phyloP scores from a whole-genome alignment of 2,888 invertebrate genomes.

The Acronicta psi region DNA sequence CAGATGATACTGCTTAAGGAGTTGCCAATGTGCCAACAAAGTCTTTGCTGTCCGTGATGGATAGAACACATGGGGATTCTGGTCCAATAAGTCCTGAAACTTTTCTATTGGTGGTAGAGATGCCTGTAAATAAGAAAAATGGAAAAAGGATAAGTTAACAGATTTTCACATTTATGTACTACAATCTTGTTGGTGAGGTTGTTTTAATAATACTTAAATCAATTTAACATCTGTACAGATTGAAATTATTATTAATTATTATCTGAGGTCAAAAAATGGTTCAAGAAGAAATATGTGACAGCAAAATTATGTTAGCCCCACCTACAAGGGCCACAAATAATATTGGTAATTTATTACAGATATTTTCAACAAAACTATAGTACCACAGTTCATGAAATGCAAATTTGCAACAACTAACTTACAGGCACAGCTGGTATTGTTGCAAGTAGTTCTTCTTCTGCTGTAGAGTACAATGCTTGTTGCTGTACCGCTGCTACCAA shows the following conservation, averaged over 20 bases:
- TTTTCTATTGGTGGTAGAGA: conserved; percentile 92
- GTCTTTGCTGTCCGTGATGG: conserved; percentile 95
- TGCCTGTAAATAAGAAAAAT: conserved; percentile 83
- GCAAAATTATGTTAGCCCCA: too few relatives aligned
- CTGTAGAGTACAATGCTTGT: conserved; percentile 95
- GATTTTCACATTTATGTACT: too few relatives aligned
- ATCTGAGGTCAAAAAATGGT: too few relatives aligned
- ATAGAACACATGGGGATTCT: conserved; percentile 96
- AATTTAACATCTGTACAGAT: too few relatives aligned
- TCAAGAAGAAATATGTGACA: too few relatives aligned
- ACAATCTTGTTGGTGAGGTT: too few relatives aligned
- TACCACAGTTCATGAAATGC: background rate
- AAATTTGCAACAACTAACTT: conserved; percentile 47
- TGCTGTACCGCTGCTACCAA: conserved; percentile 95
- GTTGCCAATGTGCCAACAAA: conserved; percentile 96
- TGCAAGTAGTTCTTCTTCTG: conserved; percentile 96
- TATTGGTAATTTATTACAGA: too few relatives aligned
- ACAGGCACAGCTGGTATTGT: conserved; percentile 91
- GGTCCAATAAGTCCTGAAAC: conserved; percentile 95
- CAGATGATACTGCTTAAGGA: conserved; percentile 97
- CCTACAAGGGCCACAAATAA: too few relatives aligned
- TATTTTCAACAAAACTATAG: too few relatives aligned
- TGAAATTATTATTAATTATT: too few relatives aligned
- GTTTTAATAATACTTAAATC: too few relatives aligned
- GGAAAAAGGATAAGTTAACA: background rate